These are phyloP conservation scores for Pegoplata infirma DNA, from an alignment of 2,888 invertebrate species.

Conservation along the genomic window DNA sequence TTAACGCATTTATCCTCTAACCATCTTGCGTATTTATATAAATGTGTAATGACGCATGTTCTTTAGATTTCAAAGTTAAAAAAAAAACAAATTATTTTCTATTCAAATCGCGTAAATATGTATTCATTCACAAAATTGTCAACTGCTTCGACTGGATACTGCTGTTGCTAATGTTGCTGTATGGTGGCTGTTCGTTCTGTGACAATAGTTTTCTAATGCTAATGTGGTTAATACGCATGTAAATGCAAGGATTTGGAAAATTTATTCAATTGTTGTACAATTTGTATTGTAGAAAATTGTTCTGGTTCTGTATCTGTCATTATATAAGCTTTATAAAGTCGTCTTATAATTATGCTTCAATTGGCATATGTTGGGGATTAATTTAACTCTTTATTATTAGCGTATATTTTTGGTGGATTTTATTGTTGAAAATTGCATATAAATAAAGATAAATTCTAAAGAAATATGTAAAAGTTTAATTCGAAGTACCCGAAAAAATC, in stretches of 20 bases:
- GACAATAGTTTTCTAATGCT: conserved; percentile 69
- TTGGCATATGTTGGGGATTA: conserved; percentile 34
- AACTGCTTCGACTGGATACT: conserved; percentile 17
- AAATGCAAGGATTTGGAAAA: conserved; percentile 75
- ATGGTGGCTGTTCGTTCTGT: conserved; percentile 12
- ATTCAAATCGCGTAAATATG: conserved; percentile 53
- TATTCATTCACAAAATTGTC: conserved; percentile 39
- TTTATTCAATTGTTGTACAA: conserved; percentile 73
- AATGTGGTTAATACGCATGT: conserved; percentile 71
- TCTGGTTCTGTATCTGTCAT: conserved; percentile 25
- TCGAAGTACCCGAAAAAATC: too few relatives aligned
- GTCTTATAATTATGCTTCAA: conserved; percentile 51
- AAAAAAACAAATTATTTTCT: conserved; percentile 51
- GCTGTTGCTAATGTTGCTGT: background rate
- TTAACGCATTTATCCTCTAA: conserved; percentile 12
- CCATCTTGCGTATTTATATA: background rate
- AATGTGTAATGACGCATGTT: conserved; percentile 56
- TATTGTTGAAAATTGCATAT: background rate
- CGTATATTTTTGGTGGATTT: conserved; percentile 17
- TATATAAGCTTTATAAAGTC: conserved; percentile 42
- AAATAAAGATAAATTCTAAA: too few relatives aligned
- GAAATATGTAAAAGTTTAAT: too few relatives aligned
- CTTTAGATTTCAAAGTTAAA: conserved; percentile 43
- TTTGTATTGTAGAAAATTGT: conserved; percentile 21
- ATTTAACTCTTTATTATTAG: conserved; percentile 44